phyloP scores from a whole-genome alignment of 2,113 vertebrate genomes.

The Pimephales promelas region DNA sequence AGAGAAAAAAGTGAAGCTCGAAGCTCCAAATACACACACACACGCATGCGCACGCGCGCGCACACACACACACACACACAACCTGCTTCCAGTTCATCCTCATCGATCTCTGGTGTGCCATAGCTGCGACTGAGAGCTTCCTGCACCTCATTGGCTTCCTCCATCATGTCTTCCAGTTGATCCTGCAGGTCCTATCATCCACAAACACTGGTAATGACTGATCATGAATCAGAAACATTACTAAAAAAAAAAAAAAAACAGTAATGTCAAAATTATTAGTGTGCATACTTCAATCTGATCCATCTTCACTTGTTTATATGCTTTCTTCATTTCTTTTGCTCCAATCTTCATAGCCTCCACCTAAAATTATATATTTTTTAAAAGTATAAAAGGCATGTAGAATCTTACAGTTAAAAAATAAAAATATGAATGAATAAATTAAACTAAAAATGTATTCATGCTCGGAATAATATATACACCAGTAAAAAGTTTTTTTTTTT shows the following conservation, averaged over 20 bases:
- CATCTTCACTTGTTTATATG: constrained; percentile 95
- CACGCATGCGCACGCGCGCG: constrained; percentile 5
- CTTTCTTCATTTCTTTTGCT: constrained; percentile 98
- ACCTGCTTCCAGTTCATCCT: constrained; percentile 97
- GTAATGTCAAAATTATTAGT: neutral
- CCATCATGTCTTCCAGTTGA: constrained; percentile 99
- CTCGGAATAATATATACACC: neutral
- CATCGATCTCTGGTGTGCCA: constrained; percentile 94
- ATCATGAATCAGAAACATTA: neutral
- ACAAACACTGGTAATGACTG: constrained; percentile 13
- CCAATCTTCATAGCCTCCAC: constrained; percentile 99
- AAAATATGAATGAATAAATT: too few species aligned
- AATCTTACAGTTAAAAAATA: neutral
- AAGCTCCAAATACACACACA: neutral
- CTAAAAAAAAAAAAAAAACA: neutral
- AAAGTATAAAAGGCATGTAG: constrained; percentile 16
- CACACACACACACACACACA: neutral
- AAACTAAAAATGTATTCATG: neutral
- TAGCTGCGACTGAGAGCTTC: constrained; percentile 95
- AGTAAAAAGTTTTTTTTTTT: neutral
- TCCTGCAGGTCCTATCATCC: constrained; percentile 90
- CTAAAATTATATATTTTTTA: constrained; percentile 67
- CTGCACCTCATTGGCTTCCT: constrained; percentile 92
- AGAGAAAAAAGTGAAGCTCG: neutral
- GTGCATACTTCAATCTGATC: constrained; percentile 94